Conservation (phyloP, 92 coral and sea anemone genomes). For the Chrysogorgia sp. region DNA sequence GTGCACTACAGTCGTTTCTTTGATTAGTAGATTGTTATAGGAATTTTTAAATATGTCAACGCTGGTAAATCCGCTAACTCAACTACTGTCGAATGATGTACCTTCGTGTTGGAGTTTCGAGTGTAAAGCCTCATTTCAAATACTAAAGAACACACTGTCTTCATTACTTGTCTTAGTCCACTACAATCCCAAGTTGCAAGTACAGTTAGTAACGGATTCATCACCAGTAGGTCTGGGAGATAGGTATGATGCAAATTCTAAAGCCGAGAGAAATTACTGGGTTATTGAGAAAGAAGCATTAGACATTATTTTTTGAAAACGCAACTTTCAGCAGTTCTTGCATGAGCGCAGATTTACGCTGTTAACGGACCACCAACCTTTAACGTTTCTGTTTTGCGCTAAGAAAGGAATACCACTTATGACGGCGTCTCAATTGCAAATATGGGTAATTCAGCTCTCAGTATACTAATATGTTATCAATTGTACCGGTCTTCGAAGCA, state of each 20-base stretch:
- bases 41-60: background rate
- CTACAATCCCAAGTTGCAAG: slow-evolving; percentile 2
- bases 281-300: slow-evolving; percentile 13
- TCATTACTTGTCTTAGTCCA: background rate
- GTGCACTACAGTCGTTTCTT: background rate
- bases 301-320: background rate
- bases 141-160: background rate
- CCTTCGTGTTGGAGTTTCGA: slow-evolving; percentile 5
- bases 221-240: slow-evolving; percentile 1
- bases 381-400: slow-evolving; percentile 40
- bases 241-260: background rate
- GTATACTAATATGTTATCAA: slow-evolving; percentile 58
- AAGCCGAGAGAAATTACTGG: slow-evolving; percentile 1
- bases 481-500: slow-evolving; percentile 47
- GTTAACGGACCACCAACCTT: slow-evolving; percentile 22
- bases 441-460: slow-evolving; percentile 54
- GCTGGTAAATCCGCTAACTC: background rate
- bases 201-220: background rate
- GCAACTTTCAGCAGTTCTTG: slow-evolving; percentile 23
- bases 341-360: slow-evolving; percentile 26
- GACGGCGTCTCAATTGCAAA: slow-evolving; percentile 44
- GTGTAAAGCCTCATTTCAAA: slow-evolving; percentile 1
- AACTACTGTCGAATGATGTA: background rate
- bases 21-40: background rate
- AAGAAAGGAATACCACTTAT: slow-evolving; percentile 43